phyloP scores from a whole-genome alignment of 2,888 invertebrate genomes.

The Diaperis boleti region DNA sequence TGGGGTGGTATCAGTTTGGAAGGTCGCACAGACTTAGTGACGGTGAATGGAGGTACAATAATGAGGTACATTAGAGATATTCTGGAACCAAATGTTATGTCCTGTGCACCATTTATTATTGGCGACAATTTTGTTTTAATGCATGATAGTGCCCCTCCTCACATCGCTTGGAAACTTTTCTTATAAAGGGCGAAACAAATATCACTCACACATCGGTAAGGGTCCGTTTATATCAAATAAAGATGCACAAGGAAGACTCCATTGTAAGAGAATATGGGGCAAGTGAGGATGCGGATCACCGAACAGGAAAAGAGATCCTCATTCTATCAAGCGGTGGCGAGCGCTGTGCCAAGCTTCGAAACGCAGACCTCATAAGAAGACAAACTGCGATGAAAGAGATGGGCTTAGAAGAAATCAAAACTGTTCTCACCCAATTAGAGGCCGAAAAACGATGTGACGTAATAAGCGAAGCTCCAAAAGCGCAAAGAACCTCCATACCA shows the following conservation, averaged over 20 bases:
- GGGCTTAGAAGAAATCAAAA: conserved; percentile 2
- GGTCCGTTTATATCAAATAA: conserved; percentile 28
- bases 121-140: too few relatives aligned
- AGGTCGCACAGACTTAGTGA: too few relatives aligned
- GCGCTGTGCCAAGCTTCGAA: background rate
- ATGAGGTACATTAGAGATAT: too few relatives aligned
- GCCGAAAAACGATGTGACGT: background rate
- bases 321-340: conserved; percentile 19
- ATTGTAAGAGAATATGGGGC: conserved; percentile 32
- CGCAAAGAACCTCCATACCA: background rate
- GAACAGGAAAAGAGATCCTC: conserved; percentile 25
- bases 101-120: too few relatives aligned
- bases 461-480: background rate
- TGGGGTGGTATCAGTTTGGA: too few relatives aligned
- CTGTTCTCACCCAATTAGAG: background rate
- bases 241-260: conserved; percentile 18
- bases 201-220: conserved; percentile 27
- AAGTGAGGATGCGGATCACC: conserved; percentile 6
- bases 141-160: too few relatives aligned
- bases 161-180: too few relatives aligned
- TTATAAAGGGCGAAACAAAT: conserved; percentile 28
- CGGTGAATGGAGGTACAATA: too few relatives aligned
- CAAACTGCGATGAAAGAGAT: background rate
- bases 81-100: too few relatives aligned
- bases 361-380: too few relatives aligned